Percentiles rank a stretch among this genome's conserved stretches.
Evolutionary conservation across 2,113 vertebrate genomes (phyloP).

Genomic region (Apteryx mantelli): DNA sequence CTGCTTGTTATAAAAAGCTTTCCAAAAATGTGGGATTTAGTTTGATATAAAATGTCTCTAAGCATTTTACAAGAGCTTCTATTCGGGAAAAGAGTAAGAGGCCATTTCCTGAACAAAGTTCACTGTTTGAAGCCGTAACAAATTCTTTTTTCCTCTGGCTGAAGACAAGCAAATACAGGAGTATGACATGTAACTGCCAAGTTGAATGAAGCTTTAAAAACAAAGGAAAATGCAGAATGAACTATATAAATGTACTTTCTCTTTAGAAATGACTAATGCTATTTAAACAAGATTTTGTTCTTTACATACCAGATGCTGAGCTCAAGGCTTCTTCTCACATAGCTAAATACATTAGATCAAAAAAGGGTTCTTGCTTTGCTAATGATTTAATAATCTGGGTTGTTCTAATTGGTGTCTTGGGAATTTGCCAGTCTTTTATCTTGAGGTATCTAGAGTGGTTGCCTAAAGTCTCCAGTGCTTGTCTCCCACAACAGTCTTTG

Average conservation of each 20-base stretch:
- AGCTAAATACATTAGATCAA: not conserved
- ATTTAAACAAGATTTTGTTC: not conserved
- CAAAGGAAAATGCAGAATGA: not conserved
- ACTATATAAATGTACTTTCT: not conserved
- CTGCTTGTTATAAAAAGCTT: conserved; percentile 17
- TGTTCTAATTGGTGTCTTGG: not conserved
- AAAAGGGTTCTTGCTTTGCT: not conserved
- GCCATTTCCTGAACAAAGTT: conserved; percentile 49
- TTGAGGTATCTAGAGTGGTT: not conserved
- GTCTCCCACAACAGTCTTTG: not conserved
- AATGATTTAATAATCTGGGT: not conserved
- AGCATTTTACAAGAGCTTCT: conserved; percentile 38
- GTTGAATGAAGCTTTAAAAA: conserved; percentile 18
- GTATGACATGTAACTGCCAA: not conserved
- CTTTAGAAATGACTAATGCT: conserved; percentile 45
- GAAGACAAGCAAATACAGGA: not conserved
- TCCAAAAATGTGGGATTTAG: conserved; percentile 1
- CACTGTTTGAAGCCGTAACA: conserved; percentile 21
- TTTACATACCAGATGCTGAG: not conserved
- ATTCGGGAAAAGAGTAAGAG: not conserved
- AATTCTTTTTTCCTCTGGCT: conserved; percentile 37
- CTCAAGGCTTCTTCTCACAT: not conserved
- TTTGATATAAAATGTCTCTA: conserved; percentile 34
- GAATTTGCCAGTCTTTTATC: not conserved
- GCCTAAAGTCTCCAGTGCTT: not conserved